phyloP scores from a whole-genome alignment of 2,113 vertebrate species.

The Hemichromis elongatus region DNA sequence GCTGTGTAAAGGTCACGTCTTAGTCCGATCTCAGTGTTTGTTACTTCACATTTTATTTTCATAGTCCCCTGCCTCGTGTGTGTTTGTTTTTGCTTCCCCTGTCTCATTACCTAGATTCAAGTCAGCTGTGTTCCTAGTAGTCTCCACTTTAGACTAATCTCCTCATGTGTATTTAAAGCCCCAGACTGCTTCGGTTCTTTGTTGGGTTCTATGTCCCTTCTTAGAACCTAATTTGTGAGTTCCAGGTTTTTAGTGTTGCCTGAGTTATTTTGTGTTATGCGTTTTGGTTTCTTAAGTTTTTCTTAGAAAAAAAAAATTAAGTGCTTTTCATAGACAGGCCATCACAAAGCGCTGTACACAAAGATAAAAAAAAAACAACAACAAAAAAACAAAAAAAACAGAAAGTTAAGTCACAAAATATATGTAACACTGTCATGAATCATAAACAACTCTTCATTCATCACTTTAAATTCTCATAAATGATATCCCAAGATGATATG shows the following conservation, averaged over 20 bases:
- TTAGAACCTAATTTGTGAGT: background rate
- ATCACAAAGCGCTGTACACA: no score
- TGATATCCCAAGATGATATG: background rate
- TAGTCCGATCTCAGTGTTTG: no score
- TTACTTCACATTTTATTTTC: no score
- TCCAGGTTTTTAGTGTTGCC: background rate
- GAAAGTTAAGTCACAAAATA: no score
- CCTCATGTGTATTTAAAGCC: background rate
- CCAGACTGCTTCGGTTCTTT: background rate
- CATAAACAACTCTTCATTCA: background rate
- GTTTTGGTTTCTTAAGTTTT: background rate
- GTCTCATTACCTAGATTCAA: no score
- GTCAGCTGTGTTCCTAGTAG: background rate
- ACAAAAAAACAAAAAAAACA: no score
- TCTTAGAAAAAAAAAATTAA: no score
- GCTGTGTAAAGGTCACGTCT: no score
- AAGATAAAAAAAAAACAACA: no score
- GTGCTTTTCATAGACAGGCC: no score
- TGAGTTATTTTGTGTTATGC: background rate
- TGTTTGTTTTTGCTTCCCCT: no score
- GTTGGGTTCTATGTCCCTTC: background rate
- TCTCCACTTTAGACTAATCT: background rate
- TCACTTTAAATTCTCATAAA: background rate
- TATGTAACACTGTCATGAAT: background rate
- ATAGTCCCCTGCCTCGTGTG: no score